Evolutionary conservation across 2,797 vertebrate species (phyloP), one percentile per base, ranked within the genome.

Genomic region (Salmo trutta): DNA sequence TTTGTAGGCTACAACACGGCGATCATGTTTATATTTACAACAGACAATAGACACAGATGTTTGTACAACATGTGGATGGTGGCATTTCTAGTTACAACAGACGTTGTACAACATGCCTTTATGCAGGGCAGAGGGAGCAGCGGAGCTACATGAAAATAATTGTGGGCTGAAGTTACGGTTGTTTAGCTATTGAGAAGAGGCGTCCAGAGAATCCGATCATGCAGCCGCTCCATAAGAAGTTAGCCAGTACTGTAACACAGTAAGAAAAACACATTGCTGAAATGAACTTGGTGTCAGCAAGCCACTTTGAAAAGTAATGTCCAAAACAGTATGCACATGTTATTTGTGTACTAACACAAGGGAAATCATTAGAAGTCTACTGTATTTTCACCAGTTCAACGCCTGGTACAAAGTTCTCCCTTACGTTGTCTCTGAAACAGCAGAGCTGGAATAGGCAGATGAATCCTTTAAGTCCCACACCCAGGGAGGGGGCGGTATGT

Each of bases 401-500:
- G 15, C 56, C 7, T 14, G 56, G 29, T 12, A 67, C 65, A 67
- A 15, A 27, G 29, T 5, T 29, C 17, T 41, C 7, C 7, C 5
- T 31, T 19, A 19, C 33, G n/a, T 51, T 14, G 36, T 51, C 15
- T 12, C 15, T 15, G 36, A 6, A 41, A 72, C 12, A 59, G 51
- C 14, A 14, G n/a, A 14, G 51, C 21, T 21, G 7, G 21, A 73
- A 47, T 67, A 16, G 1, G 1, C 33, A 36, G 33, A 36, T 1
- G 33, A 36, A 36, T 36, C 33, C 33, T 7, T 7, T 36, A 36
- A 17, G 56, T 73, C 59, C 36, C 14, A 19, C 71, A 56, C 75
- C 33, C 56, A 73, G 27, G 21, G 71, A 56, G 71, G 3, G 67
- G 82, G 81, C 77, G 88, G 77, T 75, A 75, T 76, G 33, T 78